Evolutionary conservation across 2,113 vertebrate genomes (phyloP), one percentile per base, ranked within the genome.

Genomic region (Lophura nycthemera): DNA sequence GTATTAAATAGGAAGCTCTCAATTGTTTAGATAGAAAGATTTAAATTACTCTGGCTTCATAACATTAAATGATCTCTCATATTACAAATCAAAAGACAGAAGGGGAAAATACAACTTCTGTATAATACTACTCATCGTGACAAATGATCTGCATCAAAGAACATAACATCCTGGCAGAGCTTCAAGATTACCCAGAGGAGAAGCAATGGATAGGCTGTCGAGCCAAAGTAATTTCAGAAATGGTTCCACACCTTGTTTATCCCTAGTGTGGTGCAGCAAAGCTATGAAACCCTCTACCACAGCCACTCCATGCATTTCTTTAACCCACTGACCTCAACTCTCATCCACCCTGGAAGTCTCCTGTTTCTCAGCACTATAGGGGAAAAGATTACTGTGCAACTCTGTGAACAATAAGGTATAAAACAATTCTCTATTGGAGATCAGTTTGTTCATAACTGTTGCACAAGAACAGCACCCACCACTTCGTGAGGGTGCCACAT

Each of bases 111-210:
- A 48, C 60, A 82, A 84, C 30, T 92, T 91, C 72, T 88, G 82
- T 75, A 84, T 91, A 93, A 91, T 84, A 72, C 38, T 87, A 80
- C 82, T 94, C 79, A 89, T 87, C 38, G 59, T 80, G 66, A 94
- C 86, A 97, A 96, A 91, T 90, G 88, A 91, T 94, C 76, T 92
- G 91, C 87, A 80, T 95, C 83, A 82, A 88, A 88, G 94, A 88
- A 88, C 81, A 78, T 90, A 95, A 92, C 80, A 92, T 78, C 47
- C 74, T 96, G 94, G 93, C 86, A 93, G 76, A 88, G 87, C 86
- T 77, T 94, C 65, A 94, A 50, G 83, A 96, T 93, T 94, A 90
- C 89, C 76, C 95, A 77, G 76, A 96, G 87, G 93, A 96, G 63
- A 96, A 57, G 82, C 86, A 76, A 36, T 61, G 83, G 86, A 76